Evolutionary conservation across 2,113 vertebrate genomes (phyloP).

Genomic region (Ciconia boyciana): DNA sequence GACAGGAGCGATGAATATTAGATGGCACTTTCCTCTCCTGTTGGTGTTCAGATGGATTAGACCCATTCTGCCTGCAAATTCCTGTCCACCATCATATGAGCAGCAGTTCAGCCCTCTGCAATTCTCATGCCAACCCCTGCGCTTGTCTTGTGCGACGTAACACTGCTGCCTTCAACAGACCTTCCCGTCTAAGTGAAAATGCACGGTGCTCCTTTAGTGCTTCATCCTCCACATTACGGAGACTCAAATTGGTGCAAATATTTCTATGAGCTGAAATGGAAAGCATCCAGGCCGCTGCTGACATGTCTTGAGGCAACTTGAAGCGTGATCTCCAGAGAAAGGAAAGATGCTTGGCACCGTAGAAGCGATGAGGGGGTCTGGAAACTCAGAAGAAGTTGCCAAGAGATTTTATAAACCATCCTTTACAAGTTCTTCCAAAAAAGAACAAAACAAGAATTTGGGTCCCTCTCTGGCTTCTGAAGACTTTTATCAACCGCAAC

Average conservation of each 20-base stretch:
- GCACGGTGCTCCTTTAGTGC: neutral
- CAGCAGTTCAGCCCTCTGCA: neutral
- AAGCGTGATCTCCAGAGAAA: neutral
- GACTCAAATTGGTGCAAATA: neutral
- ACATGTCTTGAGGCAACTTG: neutral
- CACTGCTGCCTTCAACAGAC: neutral
- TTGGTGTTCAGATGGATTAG: neutral
- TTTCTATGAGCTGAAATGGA: neutral
- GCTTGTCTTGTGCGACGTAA: fast-evolving
- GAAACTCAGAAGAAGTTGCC: neutral
- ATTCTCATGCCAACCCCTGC: neutral
- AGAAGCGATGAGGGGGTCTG: neutral
- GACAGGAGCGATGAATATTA: fast-evolving
- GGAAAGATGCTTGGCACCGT: neutral
- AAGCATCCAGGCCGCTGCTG: neutral
- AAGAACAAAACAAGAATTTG: neutral
- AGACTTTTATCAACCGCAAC: neutral
- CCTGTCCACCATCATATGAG: neutral
- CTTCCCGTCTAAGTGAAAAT: neutral
- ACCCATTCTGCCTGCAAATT: neutral
- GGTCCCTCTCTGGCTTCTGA: neutral
- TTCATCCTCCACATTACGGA: neutral
- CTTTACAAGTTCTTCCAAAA: neutral
- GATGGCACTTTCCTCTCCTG: neutral
- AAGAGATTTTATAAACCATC: neutral